Evolutionary conservation across 2,113 vertebrate genomes (phyloP), one percentile per base, ranked within the genome.

Genomic region (Leucoraja erinaceus): DNA sequence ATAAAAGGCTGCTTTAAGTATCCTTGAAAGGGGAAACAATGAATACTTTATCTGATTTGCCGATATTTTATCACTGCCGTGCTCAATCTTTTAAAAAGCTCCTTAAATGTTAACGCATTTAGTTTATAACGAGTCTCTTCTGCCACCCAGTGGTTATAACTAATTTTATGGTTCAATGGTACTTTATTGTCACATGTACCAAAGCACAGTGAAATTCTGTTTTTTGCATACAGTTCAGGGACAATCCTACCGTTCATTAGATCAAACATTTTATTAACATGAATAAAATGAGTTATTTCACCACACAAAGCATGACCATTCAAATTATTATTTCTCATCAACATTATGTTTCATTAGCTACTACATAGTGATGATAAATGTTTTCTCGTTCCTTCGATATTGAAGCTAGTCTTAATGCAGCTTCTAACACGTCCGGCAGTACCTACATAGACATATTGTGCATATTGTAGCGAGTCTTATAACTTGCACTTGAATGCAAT

Each of bases 21-120:
- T 91, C 31, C 66, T 91, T 38, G 88, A 91, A 72, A 33, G 70
- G 66, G 86, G 33, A 91, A 91, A 91, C 66, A 91, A 91, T 47
- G 63, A 91, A 47, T 22, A 72, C 59, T 66, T 88, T 61, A 88
- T 91, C 88, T 72, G 16, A 90, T 70, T 61, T 10, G 33, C 31
- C 31, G 88, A 91, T 12, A 91, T 72, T 91, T 88, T 47, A 72
- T 91, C 63, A 47, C 31, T 25, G 18, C 8, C 22, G 33, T 70
- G 8, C 18, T 22, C 28, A 16, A 20, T 5, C 59, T 66, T 66
- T 90, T 68, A 90, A 66, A n/a, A 5, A 11, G 31, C 56, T 86
- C 3, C 66, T 61, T 28, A 31, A 63, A 54, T 25, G n/a, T 88
- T 28, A 88, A 66, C 12, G 28, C 6, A 16, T 63, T 31, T 5